phyloP scores from a whole-genome alignment of 2,113 vertebrate species.

The Ptyas mucosa region DNA sequence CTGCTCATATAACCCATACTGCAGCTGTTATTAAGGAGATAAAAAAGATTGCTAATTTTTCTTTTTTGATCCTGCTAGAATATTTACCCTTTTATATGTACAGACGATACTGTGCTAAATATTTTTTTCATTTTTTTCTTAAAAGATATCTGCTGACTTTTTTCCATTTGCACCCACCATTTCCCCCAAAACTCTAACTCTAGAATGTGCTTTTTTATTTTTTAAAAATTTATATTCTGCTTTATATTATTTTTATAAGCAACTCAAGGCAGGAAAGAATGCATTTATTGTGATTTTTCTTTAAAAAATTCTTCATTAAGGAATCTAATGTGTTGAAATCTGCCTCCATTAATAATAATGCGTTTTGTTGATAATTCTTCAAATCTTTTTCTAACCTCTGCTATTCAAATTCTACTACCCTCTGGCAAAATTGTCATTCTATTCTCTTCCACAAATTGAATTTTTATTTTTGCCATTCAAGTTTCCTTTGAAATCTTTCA shows the following conservation, averaged over 20 bases:
- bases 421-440: neutral
- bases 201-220: neutral
- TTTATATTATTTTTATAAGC: neutral
- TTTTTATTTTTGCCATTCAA: neutral
- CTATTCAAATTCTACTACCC: neutral
- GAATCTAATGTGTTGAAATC: neutral
- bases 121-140: too few relatives aligned
- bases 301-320: neutral
- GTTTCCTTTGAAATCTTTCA: neutral
- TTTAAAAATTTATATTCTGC: too few relatives aligned
- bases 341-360: neutral
- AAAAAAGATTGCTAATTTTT: neutral
- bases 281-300: neutral
- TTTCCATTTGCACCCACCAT: neutral
- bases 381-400: neutral
- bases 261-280: neutral
- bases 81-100: too few relatives aligned
- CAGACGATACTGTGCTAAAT: too few relatives aligned
- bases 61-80: too few relatives aligned
- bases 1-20: neutral
- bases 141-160: neutral
- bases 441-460: neutral
- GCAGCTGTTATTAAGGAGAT: neutral
- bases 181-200: neutral
- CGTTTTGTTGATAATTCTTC: neutral